Evolutionary conservation across 53 echinoderm and acorn worm genomes (phyloP).

Genomic region (Mesocentrotus franciscanus): DNA sequence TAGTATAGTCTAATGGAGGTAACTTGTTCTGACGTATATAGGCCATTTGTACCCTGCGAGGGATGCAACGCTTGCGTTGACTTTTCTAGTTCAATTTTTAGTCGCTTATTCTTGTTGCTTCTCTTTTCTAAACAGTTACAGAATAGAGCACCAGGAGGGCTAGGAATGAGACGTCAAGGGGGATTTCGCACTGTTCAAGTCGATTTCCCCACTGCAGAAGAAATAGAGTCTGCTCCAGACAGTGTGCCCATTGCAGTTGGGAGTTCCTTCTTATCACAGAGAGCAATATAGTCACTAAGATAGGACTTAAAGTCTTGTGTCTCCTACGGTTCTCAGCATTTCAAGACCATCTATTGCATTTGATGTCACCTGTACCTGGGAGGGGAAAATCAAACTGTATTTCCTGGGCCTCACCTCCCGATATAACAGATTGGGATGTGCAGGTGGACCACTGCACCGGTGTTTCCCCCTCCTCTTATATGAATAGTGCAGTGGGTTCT

Average conservation of each 20-base stretch:
- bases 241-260: conserved; percentile 39
- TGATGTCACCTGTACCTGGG: too few species aligned
- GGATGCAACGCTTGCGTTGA: too few species aligned
- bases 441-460: too few species aligned
- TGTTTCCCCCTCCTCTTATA: too few species aligned
- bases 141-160: conserved; percentile 9
- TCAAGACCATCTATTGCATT: too few species aligned
- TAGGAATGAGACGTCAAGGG: background rate
- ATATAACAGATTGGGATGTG: too few species aligned
- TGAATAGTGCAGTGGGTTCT: too few species aligned
- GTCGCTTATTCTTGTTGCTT: background rate
- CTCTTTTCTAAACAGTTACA: background rate
- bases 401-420: too few species aligned
- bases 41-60: too few species aligned
- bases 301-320: background rate
- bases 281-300: conserved; percentile 13
- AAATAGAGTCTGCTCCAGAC: conserved; percentile 66
- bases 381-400: too few species aligned
- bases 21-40: too few species aligned
- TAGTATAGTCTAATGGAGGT: too few species aligned
- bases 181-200: background rate
- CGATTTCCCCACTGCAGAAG: conserved; percentile 68
- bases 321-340: background rate
- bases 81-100: background rate
- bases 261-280: conserved; percentile 36